Base-by-base conservation (phyloP, 2,888 invertebrate species). In the Caenorhabditis becei region DNA sequence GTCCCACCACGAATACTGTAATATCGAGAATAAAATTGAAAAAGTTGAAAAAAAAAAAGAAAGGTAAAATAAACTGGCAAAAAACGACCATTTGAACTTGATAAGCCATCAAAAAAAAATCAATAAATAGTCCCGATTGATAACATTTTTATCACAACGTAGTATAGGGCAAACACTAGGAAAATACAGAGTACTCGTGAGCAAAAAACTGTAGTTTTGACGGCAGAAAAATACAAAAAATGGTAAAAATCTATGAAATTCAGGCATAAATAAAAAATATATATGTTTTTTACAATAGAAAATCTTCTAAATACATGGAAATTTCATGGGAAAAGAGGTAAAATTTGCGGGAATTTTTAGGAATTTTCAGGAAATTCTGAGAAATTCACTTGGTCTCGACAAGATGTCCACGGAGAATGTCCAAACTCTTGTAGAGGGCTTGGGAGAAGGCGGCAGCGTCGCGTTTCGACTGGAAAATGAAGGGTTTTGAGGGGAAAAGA, bases 361-460 rank as follows among this genome's bases (percentile, higher is more conserved):
- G 18, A 28, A 41, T 53, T 44, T 62, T 35, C 26, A 7, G 28
- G 14, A 35, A 20, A 41, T n/a, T n/a, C n/a, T n/a, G n/a, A n/a
- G n/a, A n/a, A n/a, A 53, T 28, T 37, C 59, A 58, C 23, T 82
- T 62, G 11, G 71, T 56, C 37, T 79, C 71, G 61, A 86, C 80
- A 23, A 89, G 75, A 53, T 93, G 91, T 47, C 91, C 89, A 70
- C 92, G 90, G 80, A 97, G 94, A 87, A 94, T 94, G 89, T 94
- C 93, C 90, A 96, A 94, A 23, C 95, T 94, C 56, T 84, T 83
- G 66, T 83, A 41, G 16, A 89, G 82, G 2, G 86, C 83, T 26
- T 77, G 67, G 20, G 84, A 78, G 82, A 89, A 88, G 41, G 83
- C 67, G 3, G 77, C 70, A 2, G 86, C 85, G 53, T 86, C 85